Evolutionary conservation across 2,113 vertebrate species (phyloP).

Genomic region (Madoqua kirkii): DNA sequence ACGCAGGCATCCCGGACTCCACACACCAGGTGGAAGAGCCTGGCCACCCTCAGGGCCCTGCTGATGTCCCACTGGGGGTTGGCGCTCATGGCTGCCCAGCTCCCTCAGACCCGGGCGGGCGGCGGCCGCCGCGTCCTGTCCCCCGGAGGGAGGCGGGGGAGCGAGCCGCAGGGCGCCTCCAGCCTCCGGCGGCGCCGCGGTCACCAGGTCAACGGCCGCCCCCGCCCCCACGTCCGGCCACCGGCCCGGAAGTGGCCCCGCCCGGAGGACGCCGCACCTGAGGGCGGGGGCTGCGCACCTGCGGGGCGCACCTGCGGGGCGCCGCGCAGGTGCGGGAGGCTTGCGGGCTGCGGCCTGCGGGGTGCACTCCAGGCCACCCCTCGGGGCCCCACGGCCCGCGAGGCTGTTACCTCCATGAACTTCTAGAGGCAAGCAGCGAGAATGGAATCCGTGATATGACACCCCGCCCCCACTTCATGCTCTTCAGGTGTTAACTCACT

Average conservation of each 20-base stretch:
- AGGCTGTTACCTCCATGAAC: no score
- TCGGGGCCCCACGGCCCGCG: accelerated
- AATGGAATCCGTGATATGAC: not conserved
- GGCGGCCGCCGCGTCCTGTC: not conserved
- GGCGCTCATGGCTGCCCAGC: slow-evolving; percentile 79
- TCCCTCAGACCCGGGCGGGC: not conserved
- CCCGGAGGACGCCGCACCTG: not conserved
- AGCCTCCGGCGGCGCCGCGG: not conserved
- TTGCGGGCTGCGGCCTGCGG: accelerated
- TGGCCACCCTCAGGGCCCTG: slow-evolving; percentile 81
- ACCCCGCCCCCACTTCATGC: not conserved
- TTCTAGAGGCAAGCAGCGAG: not conserved
- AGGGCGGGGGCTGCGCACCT: slow-evolving; percentile 20
- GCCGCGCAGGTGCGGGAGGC: not conserved
- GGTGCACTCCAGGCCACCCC: not conserved
- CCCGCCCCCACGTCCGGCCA: not conserved
- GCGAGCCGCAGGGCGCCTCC: not conserved
- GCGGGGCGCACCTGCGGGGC: not conserved
- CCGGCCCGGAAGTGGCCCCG: slow-evolving; percentile 50
- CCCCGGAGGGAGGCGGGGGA: not conserved
- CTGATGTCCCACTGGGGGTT: slow-evolving; percentile 87
- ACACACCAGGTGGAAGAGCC: slow-evolving; percentile 84
- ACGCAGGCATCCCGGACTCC: slow-evolving; percentile 82
- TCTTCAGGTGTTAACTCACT: not conserved
- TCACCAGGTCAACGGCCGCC: slow-evolving; percentile 29